These are phyloP conservation scores for Romanogobio albipinnatus DNA, from an alignment of 2,113 vertebrate species.

Conservation along the genomic window DNA sequence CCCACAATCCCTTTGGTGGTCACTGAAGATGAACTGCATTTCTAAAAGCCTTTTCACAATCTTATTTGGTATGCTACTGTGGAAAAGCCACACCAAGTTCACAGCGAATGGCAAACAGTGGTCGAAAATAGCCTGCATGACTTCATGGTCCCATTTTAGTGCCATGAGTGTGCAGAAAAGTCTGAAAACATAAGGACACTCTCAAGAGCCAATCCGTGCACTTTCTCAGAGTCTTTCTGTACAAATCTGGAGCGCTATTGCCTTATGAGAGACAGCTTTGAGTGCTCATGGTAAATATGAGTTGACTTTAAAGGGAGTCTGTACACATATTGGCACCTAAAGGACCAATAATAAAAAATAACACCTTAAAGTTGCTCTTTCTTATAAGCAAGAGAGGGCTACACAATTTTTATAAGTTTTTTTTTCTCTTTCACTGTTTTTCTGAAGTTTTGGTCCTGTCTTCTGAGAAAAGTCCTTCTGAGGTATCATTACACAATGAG, in stretches of 20 bases:
- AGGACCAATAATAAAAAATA: slow-evolving; percentile 69
- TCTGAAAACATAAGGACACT: neutral
- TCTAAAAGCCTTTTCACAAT: slow-evolving; percentile 64
- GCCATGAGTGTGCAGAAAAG: neutral
- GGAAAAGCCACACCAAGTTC: slow-evolving; percentile 37
- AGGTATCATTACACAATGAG: slow-evolving; percentile 82
- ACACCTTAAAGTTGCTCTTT: slow-evolving; percentile 71
- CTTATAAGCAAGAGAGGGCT: slow-evolving; percentile 80
- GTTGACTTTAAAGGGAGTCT: slow-evolving; percentile 70
- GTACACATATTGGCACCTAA: slow-evolving; percentile 77
- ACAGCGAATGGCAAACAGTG: slow-evolving; percentile 23
- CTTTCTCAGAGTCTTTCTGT: neutral
- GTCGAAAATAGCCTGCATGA: slow-evolving; percentile 1
- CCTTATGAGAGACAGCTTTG: slow-evolving; percentile 67
- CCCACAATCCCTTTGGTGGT: slow-evolving; percentile 74
- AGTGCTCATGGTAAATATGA: slow-evolving; percentile 72
- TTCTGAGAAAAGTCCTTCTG: slow-evolving; percentile 78
- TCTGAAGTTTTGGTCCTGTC: slow-evolving; percentile 84
- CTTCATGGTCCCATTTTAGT: neutral
- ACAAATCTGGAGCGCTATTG: slow-evolving; percentile 25
- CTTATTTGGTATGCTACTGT: slow-evolving; percentile 55
- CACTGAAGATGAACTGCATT: slow-evolving; percentile 70
- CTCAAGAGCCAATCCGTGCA: neutral
- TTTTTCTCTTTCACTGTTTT: slow-evolving; percentile 68
- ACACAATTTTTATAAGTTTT: slow-evolving; percentile 72